Conservation (phyloP, 2,113 vertebrate species). For the Brachirus orientalis region DNA sequence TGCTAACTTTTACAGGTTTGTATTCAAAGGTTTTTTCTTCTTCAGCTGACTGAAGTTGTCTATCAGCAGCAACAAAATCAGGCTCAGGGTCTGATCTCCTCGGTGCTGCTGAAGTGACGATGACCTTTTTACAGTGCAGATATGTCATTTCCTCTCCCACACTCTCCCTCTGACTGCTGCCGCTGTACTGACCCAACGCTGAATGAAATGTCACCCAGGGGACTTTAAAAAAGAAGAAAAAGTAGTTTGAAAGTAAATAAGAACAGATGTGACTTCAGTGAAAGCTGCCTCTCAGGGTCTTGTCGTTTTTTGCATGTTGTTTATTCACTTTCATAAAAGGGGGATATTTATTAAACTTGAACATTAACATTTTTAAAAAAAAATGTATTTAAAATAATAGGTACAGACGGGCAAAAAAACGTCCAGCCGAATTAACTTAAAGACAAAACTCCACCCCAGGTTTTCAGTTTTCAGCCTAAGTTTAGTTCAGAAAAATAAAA, state of each 20-base stretch:
- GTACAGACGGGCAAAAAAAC: too few relatives aligned
- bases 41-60: conserved; percentile 6
- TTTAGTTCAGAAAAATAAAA: too few relatives aligned
- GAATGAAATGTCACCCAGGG: conserved; percentile 64
- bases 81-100: conserved; percentile 40
- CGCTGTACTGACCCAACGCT: conserved; percentile 30
- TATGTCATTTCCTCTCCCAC: conserved; percentile 49
- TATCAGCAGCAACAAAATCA: conserved; percentile 11
- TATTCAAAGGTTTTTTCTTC: not conserved
- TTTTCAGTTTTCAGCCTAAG: too few relatives aligned
- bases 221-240: conserved; percentile 36
- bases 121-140: conserved; percentile 67
- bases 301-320: conserved; percentile 15
- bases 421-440: too few relatives aligned
- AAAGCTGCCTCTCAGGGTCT: not conserved
- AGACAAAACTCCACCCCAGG: too few relatives aligned
- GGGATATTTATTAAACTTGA: not conserved
- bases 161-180: conserved; percentile 33
- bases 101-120: conserved; percentile 39
- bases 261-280: not conserved
- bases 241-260: not conserved
- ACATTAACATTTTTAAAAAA: too few relatives aligned
- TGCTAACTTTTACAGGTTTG: not conserved
- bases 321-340: not conserved
- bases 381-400: too few relatives aligned